phyloP scores from a whole-genome alignment of 1,140 invertebrate species.

The Lamellibrachia luymesi region DNA sequence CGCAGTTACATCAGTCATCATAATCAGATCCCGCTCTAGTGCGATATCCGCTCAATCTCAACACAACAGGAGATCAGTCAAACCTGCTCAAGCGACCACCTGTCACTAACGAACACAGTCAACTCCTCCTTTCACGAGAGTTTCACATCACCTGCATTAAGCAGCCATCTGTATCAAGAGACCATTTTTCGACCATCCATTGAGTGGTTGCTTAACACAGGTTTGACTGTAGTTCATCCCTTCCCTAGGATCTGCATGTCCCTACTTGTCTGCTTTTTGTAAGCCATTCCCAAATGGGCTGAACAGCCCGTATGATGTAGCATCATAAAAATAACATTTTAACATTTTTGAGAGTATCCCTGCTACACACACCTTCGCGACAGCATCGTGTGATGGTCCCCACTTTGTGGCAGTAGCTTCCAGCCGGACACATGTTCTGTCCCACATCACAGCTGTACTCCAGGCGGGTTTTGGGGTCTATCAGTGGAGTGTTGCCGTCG shows the following conservation, averaged over 20 bases:
- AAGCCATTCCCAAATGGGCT: neutral
- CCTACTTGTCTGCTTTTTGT: neutral
- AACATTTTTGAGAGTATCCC: neutral
- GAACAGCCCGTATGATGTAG: neutral
- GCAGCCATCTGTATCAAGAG: too few relatives aligned
- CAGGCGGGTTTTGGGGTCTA: slow-evolving; percentile 68
- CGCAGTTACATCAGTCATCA: too few relatives aligned
- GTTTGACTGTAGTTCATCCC: too few relatives aligned
- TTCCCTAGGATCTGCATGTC: too few relatives aligned
- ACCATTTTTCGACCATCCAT: too few relatives aligned
- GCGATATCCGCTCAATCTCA: too few relatives aligned
- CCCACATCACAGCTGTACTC: slow-evolving; percentile 85
- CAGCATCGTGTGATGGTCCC: slow-evolving; percentile 44
- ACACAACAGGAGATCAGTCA: too few relatives aligned
- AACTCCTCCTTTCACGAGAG: too few relatives aligned
- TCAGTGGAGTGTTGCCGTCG: slow-evolving; percentile 75
- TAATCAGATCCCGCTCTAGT: too few relatives aligned
- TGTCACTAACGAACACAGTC: neutral
- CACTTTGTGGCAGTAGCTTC: slow-evolving; percentile 48
- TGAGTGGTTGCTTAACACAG: too few relatives aligned
- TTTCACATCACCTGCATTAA: too few relatives aligned
- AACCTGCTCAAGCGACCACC: neutral
- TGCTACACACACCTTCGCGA: slow-evolving; percentile 38
- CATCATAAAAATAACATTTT: neutral
- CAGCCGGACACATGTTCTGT: slow-evolving; percentile 72